A percentile compares a stretch with the other conserved stretches of the same genome.
Evolutionary conservation across 2,888 invertebrate species (phyloP).

Genomic region (Callimorpha dominula): DNA sequence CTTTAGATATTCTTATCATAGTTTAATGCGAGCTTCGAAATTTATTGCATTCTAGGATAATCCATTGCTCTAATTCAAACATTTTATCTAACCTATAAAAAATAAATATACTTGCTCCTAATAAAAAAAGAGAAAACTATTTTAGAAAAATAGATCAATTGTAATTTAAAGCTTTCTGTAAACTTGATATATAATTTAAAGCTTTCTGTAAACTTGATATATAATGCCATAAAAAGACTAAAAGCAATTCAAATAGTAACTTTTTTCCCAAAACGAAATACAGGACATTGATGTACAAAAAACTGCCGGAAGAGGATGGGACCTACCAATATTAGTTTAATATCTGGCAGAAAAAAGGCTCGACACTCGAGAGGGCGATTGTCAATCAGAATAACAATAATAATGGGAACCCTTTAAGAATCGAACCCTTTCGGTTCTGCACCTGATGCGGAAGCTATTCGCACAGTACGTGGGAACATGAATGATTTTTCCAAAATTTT

Average conservation of each 20-base stretch:
- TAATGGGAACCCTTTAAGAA: slow-evolving; percentile 79
- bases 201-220: slow-evolving; percentile 61
- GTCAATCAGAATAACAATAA: slow-evolving; percentile 83
- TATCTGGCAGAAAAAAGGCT: slow-evolving; percentile 80
- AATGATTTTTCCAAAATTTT: slow-evolving; percentile 51
- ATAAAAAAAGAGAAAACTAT: slow-evolving; percentile 16
- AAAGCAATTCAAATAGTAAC: slow-evolving; percentile 78
- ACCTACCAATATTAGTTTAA: slow-evolving; percentile 86
- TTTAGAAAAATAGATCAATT: slow-evolving; percentile 25
- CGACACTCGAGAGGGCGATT: slow-evolving; percentile 81
- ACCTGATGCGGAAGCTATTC: slow-evolving; percentile 85
- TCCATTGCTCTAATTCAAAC: slow-evolving; percentile 41
- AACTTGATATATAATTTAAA: slow-evolving; percentile 57
- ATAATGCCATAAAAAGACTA: slow-evolving; percentile 53
- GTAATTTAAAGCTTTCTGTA: slow-evolving; percentile 51
- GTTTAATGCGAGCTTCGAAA: slow-evolving; percentile 52
- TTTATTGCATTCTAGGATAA: slow-evolving; percentile 47
- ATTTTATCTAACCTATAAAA: slow-evolving; percentile 12
- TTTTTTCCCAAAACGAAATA: slow-evolving; percentile 72
- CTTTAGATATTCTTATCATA: slow-evolving; percentile 68
- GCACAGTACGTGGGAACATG: slow-evolving; percentile 80
- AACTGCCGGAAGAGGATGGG: slow-evolving; percentile 85
- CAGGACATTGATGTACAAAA: slow-evolving; percentile 76
- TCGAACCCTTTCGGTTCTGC: slow-evolving; percentile 79
- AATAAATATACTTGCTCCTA: background rate